phyloP scores from a whole-genome alignment of 37 sponge, comb jelly and placozoan genomes.

The Diacarnus erythraeanus region DNA sequence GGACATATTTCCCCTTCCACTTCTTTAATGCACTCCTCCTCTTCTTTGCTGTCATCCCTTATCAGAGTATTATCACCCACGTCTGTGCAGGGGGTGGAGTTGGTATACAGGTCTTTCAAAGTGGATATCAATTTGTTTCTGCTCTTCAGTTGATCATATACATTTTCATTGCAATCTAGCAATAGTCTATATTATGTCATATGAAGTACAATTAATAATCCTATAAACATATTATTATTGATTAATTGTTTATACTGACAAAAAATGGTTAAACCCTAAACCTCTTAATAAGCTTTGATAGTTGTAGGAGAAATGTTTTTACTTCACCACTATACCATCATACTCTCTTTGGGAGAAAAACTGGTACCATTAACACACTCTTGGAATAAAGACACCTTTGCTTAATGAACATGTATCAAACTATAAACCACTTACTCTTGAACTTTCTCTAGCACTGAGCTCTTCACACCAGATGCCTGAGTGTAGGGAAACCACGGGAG shows the following conservation, averaged over 20 bases:
- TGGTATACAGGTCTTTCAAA: neutral
- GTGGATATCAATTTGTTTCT: neutral
- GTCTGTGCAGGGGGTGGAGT: neutral
- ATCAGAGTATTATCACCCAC: neutral
- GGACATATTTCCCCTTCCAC: neutral
- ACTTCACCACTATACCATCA: too few species aligned
- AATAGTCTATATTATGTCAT: neutral
- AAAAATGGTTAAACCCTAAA: too few species aligned
- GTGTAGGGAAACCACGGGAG: slow-evolving; percentile 42
- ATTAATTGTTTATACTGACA: too few species aligned
- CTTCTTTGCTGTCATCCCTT: neutral
- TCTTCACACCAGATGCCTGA: neutral
- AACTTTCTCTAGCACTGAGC: neutral
- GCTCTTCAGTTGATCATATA: neutral
- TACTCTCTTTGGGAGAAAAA: too few species aligned
- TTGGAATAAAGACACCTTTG: neutral
- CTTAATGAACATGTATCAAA: neutral
- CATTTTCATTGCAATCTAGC: neutral
- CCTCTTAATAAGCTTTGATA: too few species aligned
- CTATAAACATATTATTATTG: too few species aligned
- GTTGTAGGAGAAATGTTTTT: too few species aligned
- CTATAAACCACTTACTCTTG: slow-evolving; percentile 15
- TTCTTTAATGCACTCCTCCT: slow-evolving; percentile 2
- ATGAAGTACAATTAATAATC: too few species aligned
- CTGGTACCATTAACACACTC: too few species aligned